Evolutionary conservation across 2,888 invertebrate genomes (phyloP).

Genomic region (Tyria jacobaeae): DNA sequence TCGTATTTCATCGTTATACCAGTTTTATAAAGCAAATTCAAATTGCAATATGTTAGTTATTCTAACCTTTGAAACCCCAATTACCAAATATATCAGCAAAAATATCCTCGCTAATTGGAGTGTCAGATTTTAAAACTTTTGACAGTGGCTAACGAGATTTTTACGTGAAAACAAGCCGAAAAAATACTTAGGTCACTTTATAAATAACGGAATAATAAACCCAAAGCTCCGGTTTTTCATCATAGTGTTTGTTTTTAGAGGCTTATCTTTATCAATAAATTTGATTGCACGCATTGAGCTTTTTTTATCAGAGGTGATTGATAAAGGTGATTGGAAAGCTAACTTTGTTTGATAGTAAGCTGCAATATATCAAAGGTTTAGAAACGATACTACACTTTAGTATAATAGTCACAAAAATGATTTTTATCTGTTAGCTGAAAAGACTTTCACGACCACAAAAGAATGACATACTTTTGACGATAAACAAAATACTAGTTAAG

Average conservation of each 20-base stretch:
- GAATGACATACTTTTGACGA: too few relatives aligned
- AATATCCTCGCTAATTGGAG: conserved; percentile 9
- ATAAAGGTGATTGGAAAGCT: too few relatives aligned
- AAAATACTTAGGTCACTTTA: not conserved
- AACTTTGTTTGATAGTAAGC: not conserved
- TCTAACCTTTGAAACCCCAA: conserved; percentile 2
- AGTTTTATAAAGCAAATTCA: not conserved
- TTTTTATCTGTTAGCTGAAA: too few relatives aligned
- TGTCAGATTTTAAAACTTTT: conserved; percentile 3
- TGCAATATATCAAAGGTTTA: too few relatives aligned
- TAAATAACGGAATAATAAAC: not conserved
- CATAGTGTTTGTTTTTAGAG: not conserved
- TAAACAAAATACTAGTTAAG: too few relatives aligned
- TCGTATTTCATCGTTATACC: not conserved
- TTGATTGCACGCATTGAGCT: not conserved
- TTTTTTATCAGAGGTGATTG: not conserved
- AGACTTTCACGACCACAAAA: too few relatives aligned
- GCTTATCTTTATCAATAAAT: not conserved
- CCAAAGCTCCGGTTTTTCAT: not conserved
- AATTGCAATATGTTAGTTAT: too few relatives aligned
- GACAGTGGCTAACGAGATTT: conserved; percentile 2
- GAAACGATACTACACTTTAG: too few relatives aligned
- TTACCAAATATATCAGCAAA: conserved; percentile 7
- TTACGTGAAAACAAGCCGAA: not conserved
- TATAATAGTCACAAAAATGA: too few relatives aligned